Evolutionary conservation across 2,888 invertebrate genomes (phyloP).

Genomic region (Dasypolia templi): DNA sequence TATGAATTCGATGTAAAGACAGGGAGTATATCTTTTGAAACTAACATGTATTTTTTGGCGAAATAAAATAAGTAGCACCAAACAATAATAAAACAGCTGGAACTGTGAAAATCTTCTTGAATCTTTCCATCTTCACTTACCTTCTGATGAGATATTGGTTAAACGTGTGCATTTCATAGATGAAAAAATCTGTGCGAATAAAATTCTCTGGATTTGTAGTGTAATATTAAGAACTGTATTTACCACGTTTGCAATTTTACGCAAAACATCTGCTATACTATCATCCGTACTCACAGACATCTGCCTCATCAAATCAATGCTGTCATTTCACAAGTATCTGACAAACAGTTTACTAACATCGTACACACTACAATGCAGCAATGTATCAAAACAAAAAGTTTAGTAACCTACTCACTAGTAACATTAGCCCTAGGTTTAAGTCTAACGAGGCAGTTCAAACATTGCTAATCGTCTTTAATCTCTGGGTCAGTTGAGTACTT

Average conservation of each 20-base stretch:
- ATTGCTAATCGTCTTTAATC: conserved; percentile 58
- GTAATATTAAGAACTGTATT: neutral
- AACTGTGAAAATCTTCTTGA: neutral
- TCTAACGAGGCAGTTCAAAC: conserved; percentile 60
- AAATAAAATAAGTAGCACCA: neutral
- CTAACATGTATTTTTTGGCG: neutral
- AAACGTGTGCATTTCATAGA: neutral
- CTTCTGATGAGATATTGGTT: neutral
- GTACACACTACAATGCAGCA: conserved; percentile 8
- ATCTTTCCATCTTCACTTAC: neutral
- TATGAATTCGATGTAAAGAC: neutral
- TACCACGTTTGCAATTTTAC: neutral
- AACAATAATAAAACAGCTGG: neutral
- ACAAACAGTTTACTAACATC: conserved; percentile 14
- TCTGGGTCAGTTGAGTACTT: conserved; percentile 40
- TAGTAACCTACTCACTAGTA: conserved; percentile 23
- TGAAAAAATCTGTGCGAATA: no score
- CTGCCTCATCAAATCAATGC: neutral
- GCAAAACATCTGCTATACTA: conserved; percentile 7
- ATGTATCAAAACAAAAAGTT: conserved; percentile 25
- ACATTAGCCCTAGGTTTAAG: conserved; percentile 51
- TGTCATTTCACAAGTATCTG: conserved; percentile 9
- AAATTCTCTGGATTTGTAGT: no score
- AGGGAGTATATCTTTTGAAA: neutral
- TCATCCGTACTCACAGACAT: neutral